Evolutionary conservation across 2,797 vertebrate genomes (phyloP).

Genomic region (Silurus lanzhouensis): DNA sequence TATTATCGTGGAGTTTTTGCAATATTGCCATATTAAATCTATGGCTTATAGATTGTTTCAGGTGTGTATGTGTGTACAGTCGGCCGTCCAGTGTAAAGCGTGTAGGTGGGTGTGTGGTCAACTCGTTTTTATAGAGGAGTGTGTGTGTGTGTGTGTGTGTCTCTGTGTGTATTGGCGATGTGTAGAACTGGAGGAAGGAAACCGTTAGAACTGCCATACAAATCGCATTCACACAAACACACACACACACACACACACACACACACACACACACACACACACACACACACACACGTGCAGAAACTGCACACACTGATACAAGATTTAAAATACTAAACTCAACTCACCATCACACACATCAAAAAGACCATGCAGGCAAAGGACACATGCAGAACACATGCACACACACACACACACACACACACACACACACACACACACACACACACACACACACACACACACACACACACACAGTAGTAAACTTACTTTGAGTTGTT

Average conservation of each 20-base stretch:
- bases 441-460: not conserved
- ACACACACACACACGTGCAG: not conserved
- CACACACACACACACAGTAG: not conserved
- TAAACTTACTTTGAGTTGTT: constrained; percentile 41
- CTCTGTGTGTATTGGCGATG: not conserved
- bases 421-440: not conserved
- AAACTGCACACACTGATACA: not conserved
- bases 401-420: not conserved
- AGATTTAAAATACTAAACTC: not conserved
- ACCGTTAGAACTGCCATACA: constrained; percentile 23
- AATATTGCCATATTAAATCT: not conserved
- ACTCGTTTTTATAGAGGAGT: not conserved
- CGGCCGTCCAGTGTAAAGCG: not conserved
- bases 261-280: not conserved
- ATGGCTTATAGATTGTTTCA: not conserved
- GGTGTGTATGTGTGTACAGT: not conserved
- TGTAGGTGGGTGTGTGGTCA: constrained; percentile 20
- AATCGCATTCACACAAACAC: constrained; percentile 10
- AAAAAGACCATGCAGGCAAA: not conserved
- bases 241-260: not conserved
- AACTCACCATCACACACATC: not conserved
- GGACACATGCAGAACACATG: not conserved
- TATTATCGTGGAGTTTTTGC: not conserved
- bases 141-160: not conserved
- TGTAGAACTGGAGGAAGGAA: constrained; percentile 31